Percentiles rank a stretch among this genome's conserved stretches.
These are phyloP conservation scores for Pyrrhia umbra DNA, from an alignment of 2,888 invertebrate species.

Conservation along the genomic window DNA sequence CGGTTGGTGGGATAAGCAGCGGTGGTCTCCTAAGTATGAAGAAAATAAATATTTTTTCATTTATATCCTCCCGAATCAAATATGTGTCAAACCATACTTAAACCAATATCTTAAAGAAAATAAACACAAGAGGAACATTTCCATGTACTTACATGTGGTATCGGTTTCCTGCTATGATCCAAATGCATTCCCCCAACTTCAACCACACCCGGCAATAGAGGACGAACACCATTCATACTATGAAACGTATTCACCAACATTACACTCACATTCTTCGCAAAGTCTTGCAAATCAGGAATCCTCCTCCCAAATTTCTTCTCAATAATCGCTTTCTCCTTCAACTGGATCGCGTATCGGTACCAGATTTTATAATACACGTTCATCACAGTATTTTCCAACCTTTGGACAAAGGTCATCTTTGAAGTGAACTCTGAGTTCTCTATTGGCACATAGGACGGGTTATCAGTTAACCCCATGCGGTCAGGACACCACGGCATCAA, in stretches of 20 bases:
- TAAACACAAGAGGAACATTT: conserved; percentile 6
- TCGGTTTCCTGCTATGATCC: conserved; percentile 73
- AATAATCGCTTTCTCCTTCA: conserved; percentile 79
- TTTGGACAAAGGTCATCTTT: conserved; percentile 87
- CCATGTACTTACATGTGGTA: conserved; percentile 83
- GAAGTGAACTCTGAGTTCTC: conserved; percentile 85
- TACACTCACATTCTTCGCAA: conserved; percentile 88
- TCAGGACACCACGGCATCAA: conserved; percentile 90
- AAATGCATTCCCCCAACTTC: conserved; percentile 92
- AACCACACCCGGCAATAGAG: conserved; percentile 89
- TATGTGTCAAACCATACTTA: no score
- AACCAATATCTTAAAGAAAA: no score
- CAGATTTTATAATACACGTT: conserved; percentile 75
- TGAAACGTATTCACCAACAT: conserved; percentile 91
- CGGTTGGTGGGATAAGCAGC: no score
- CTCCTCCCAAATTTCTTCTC: conserved; percentile 84
- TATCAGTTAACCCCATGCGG: conserved; percentile 84
- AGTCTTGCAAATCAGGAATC: conserved; percentile 86
- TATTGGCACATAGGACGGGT: conserved; percentile 89
- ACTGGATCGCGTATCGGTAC: conserved; percentile 76
- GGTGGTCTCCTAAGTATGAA: no score
- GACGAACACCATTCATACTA: conserved; percentile 89
- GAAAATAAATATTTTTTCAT: no score
- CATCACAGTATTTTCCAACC: conserved; percentile 80
- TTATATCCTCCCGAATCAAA: no score